These are phyloP conservation scores for Xylota sylvarum DNA, from an alignment of 2,888 invertebrate genomes.

Conservation along the genomic window DNA sequence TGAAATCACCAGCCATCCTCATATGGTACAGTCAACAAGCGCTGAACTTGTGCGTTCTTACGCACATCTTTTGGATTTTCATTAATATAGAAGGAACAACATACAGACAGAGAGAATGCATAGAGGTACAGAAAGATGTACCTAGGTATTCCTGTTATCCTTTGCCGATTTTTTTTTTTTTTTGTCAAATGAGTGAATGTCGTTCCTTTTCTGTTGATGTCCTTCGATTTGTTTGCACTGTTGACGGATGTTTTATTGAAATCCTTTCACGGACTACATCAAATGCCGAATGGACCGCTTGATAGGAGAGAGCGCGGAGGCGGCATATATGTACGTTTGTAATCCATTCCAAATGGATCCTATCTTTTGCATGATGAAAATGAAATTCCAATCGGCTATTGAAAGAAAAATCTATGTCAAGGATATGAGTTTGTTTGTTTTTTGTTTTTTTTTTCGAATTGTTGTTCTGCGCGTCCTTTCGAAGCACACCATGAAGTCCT, in stretches of 20 bases:
- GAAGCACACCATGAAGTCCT: neutral
- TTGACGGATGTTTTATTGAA: constrained; percentile 68
- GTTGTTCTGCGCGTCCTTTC: constrained; percentile 39
- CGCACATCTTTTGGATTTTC: constrained; percentile 23
- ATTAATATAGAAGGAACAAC: constrained; percentile 27
- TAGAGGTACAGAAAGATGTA: constrained; percentile 7
- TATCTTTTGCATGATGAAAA: constrained; percentile 21
- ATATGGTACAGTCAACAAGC: constrained; percentile 37
- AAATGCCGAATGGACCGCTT: constrained; percentile 38
- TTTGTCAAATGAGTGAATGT: neutral
- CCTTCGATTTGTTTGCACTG: constrained; percentile 41
- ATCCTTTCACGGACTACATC: constrained; percentile 44
- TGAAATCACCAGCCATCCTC: constrained; percentile 32
- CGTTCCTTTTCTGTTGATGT: constrained; percentile 18
- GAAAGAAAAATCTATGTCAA: constrained; percentile 53
- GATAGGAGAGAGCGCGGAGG: constrained; percentile 1
- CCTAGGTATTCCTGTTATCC: constrained; percentile 45
- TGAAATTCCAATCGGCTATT: neutral
- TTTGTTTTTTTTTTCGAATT: constrained; percentile 17
- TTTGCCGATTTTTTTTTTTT: constrained; percentile 32
- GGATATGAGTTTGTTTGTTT: constrained; percentile 42
- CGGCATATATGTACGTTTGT: constrained; percentile 38
- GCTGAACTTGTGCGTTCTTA: constrained; percentile 17
- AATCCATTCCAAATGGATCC: constrained; percentile 43
- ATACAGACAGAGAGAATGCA: neutral